Evolutionary conservation across 2,113 vertebrate genomes (phyloP), one percentile per base, ranked within the genome.

Genomic region (Heloderma charlesbogerti): DNA sequence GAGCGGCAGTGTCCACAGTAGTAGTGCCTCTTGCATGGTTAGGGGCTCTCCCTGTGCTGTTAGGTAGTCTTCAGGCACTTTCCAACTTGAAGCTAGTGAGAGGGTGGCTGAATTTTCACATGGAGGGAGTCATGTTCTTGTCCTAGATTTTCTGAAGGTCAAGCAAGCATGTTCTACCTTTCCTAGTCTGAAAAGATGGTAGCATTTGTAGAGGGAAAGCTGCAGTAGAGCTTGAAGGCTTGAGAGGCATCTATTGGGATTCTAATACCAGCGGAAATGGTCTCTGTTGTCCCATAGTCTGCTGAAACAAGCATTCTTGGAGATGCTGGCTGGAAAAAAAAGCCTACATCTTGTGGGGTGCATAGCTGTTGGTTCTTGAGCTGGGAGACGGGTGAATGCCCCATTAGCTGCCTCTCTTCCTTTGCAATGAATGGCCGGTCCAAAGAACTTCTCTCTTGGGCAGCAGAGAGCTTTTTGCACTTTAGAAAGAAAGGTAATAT

Each of bases 391-490:
- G 94, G 66, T 60, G 83, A 77, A 90, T 2, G 82, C 90, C 83
- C 94, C 91, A 15, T 57, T 83, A 92, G 92, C 94, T 87, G 88
- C 77, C 84, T 91, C 97, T 97, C 89, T 97, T 96, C 96, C 96
- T 97, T 98, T 97, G 96, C 97, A 97, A 97, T 96, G 95, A 98
- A 97, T 83, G 96, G 96, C 97, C 90, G 97, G 97, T 98, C 97
- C 97, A 98, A 98, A 98, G 97, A 98, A 97, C 96, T 95, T 97
- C 97, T 98, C 97, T 98, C 97, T 97, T 95, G 95, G 97, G 97
- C 97, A 98, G 97, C 97, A 96, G 97, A 98, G 97, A 97, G 97
- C 96, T 97, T 97, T 97, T 97, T 98, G 97, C 97, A 97, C 97
- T 97, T 97, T 97, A 97, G 95, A 96, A 96, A 96, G 94, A 95